Evolutionary conservation across 1,140 invertebrate species (phyloP), one percentile per base, ranked within the genome.

Genomic region (Cotesia typhae): DNA sequence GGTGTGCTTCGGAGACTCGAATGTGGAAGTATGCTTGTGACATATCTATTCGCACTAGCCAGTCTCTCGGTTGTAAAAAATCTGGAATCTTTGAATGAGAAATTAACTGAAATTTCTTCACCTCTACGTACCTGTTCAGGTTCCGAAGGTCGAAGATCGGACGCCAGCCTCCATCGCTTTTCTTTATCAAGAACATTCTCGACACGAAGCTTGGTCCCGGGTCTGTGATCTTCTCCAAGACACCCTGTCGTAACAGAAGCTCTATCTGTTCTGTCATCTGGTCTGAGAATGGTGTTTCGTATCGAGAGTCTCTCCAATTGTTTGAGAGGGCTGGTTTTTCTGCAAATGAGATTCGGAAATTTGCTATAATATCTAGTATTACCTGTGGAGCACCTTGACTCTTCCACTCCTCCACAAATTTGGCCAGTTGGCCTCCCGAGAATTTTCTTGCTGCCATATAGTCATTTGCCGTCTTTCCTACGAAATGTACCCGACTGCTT

Each of bases 11-110:
- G 7, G 74, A 73, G n/a, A 82, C 78, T 6, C 78, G 78, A 3
- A 83, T 14, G 69, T 81, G 79, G 67, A 83, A 81, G 38, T 82
- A 83, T 1, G 80, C 80, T 36, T 80, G 77, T n/a, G 74, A 76
- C 6, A 83, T 53, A 59, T 83, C 80, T 37, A 85, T 51, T 37
- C 78, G 77, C 1, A 68, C 74, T 79, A 83, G 76, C 77, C 79
- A 82, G 63, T 83, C 81, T 65, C 74, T 60, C 10, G 38, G 20
- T 55, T 83, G 78, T 6, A 84, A 47, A 52, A 81, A 81, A 1
- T 76, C 73, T 60, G 80, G 76, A 41, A 79, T 64, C 47, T 72
- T 70, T 60, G 72, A 70, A 55, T 80, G 77, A 35, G 75, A 76
- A 36, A 82, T 76, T 20, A 82, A 71, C 6, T 72, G 68, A 71